Base-by-base conservation (phyloP, 2,797 vertebrate genomes). In the Euthynnus affinis region DNA sequence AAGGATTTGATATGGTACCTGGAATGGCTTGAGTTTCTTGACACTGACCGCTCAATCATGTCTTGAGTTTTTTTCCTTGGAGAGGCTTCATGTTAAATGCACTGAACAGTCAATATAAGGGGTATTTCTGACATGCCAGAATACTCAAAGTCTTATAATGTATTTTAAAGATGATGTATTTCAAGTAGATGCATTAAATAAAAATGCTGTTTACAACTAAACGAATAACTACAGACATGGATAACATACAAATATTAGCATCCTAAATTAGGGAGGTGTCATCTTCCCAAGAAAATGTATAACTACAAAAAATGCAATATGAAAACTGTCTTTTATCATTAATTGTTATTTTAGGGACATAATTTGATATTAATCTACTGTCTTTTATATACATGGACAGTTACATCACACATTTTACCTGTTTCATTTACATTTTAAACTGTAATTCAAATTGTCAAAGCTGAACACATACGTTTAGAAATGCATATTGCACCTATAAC, bases 1-100 rank as follows among this genome's bases (percentile, higher is more conserved):
- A 85, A 57, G 73, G 86, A 89, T 91, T 88, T 65, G 82, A 87
- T 87, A 81, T 37, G 74, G 86, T 87, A 89, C 87, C 83, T 87
- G 82, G 78, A 68, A 63, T 55, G 76, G 82, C 62, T 93, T 76
- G 60, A 63, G 85, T 88, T 88, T 89, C 66, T 52, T 83, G 78
- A 78, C 83, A 82, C 20, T 25, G 9, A 83, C 68, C 61, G 60
- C 69, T 87, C 78, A 89, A 85, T 91, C 80, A 83, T 79, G 73
- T 78, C 74, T 62, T 52, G 37, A 76, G 58, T 74, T 83, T 76
- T 82, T 85, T 78, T 82, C 63, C 58, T 85, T 15, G 1, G 29
- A 74, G 60, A 74, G 17, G 9, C 56, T 58, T 80, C 46, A 55
- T 65, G 74, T 67, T 77, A 44, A 69, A 58, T 53, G 59, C 20